phyloP scores from a whole-genome alignment of 2,797 vertebrate genomes.

The Xenopus petersii region DNA sequence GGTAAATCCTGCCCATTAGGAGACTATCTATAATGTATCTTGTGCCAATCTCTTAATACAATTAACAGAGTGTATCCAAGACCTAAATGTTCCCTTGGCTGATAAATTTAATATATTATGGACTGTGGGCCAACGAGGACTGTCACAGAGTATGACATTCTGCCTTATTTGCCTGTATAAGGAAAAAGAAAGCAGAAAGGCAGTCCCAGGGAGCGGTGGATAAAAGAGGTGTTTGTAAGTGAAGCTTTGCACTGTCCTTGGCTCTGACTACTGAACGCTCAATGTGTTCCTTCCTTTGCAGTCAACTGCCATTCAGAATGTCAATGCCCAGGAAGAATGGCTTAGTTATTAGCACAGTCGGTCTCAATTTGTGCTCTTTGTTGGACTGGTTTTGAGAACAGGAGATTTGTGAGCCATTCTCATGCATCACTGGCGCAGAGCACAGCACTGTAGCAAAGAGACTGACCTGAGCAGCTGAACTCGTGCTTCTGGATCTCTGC shows the following conservation, averaged over 20 bases:
- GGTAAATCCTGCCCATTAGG: no score
- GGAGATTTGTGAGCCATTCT: conserved; percentile 2
- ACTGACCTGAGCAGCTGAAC: conserved; percentile 90
- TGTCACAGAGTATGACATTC: no score
- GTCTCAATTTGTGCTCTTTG: conserved; percentile 2
- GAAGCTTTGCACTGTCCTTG: not conserved
- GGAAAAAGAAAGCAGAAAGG: not conserved
- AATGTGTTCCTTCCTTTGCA: not conserved
- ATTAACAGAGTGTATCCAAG: no score
- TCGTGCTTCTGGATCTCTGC: conserved; percentile 95
- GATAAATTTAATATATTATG: no score
- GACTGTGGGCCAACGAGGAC: no score
- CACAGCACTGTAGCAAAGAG: not conserved
- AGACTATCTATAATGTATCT: no score
- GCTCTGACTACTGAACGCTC: not conserved
- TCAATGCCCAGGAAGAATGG: not conserved
- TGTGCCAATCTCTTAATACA: no score
- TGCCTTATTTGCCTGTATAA: no score
- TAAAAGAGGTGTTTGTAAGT: not conserved
- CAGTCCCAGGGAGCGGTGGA: not conserved
- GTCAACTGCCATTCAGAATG: not conserved
- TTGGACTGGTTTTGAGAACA: not conserved
- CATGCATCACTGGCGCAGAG: not conserved
- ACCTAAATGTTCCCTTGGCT: no score
- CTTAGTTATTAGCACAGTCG: not conserved